Conservation (phyloP, 2,797 vertebrate genomes). For the Mustela erminea region DNA sequence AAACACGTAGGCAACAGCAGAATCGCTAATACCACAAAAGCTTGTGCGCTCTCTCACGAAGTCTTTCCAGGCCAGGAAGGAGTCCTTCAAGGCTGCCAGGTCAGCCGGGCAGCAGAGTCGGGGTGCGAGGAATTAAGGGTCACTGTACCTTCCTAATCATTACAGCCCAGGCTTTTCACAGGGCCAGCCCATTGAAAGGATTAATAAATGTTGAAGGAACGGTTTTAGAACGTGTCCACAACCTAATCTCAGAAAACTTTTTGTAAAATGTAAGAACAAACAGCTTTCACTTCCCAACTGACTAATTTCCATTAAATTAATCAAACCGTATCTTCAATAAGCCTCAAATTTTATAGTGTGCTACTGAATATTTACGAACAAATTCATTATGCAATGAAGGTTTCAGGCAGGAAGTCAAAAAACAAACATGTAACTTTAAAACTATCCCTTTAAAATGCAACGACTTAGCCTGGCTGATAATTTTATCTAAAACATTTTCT, state of each 20-base stretch:
- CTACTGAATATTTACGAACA: conserved; percentile 41
- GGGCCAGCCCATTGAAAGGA: background rate
- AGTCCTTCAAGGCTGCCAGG: too few relatives aligned
- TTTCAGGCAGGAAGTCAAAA: conserved; percentile 21
- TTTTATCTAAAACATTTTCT: conserved; percentile 75
- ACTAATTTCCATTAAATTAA: conserved; percentile 73
- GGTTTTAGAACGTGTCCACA: background rate
- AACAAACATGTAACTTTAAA: background rate
- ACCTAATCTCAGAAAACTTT: conserved; percentile 21
- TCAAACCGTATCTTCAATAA: conserved; percentile 59
- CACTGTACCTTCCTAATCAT: background rate
- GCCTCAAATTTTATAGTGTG: background rate
- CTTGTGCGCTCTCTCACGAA: background rate
- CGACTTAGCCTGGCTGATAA: background rate
- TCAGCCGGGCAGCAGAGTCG: background rate
- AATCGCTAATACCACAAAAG: conserved; percentile 28
- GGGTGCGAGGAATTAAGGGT: background rate
- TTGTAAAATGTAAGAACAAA: conserved; percentile 58
- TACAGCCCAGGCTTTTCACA: background rate
- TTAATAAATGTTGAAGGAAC: background rate
- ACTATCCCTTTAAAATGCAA: background rate
- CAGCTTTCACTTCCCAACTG: conserved; percentile 55
- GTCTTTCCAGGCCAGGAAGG: background rate
- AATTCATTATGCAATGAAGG: background rate
- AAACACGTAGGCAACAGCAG: conserved; percentile 49